These are phyloP conservation scores for Tachuris rubrigastra DNA, from an alignment of 2,113 vertebrate species.

Conservation along the genomic window DNA sequence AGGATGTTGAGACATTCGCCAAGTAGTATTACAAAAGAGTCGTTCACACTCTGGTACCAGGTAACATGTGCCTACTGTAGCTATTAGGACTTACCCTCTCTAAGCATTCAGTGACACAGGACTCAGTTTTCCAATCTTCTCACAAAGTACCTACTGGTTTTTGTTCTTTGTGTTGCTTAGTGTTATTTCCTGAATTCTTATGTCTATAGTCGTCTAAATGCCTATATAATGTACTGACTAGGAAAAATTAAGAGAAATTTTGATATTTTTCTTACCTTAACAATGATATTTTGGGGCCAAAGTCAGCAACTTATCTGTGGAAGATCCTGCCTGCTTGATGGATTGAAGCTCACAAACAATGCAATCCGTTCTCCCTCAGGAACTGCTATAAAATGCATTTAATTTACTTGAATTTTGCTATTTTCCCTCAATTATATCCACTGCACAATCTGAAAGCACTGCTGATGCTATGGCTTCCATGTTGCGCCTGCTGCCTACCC, in stretches of 20 bases:
- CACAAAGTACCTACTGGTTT: neutral
- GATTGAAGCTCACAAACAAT: neutral
- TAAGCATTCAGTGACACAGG: neutral
- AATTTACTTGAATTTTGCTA: neutral
- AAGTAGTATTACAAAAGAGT: neutral
- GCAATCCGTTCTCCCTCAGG: neutral
- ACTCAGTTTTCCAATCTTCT: neutral
- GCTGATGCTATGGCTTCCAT: neutral
- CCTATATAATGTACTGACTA: neutral
- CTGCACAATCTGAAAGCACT: neutral
- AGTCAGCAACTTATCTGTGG: neutral
- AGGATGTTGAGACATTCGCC: neutral
- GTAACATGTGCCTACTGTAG: neutral
- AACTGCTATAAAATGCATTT: neutral
- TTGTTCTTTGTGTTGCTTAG: neutral
- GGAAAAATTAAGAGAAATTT: neutral
- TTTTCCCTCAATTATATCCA: neutral
- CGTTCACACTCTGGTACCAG: neutral
- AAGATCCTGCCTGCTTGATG: neutral
- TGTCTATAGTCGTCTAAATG: neutral
- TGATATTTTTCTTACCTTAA: neutral
- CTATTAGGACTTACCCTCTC: neutral
- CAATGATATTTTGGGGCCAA: neutral
- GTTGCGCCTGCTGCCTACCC: neutral
- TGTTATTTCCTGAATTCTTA: neutral